These are phyloP conservation scores for Orius insidiosus DNA, from an alignment of 1,140 invertebrate species.

Conservation along the genomic window DNA sequence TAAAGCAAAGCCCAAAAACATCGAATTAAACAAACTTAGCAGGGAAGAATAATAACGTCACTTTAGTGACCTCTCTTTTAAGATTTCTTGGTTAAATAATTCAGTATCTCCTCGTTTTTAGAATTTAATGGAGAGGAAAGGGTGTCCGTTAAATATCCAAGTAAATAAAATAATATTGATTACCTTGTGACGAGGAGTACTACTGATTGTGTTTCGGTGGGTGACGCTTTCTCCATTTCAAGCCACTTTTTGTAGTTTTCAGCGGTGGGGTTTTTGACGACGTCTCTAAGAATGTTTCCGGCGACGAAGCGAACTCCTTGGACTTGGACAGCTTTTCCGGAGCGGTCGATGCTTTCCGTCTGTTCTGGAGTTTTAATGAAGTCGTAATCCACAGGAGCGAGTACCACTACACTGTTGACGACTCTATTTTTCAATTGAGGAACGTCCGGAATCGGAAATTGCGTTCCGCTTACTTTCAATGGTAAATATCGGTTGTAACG, in stretches of 20 bases:
- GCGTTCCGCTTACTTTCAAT: conserved; percentile 62
- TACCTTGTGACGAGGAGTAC: conserved; percentile 61
- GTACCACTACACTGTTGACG: conserved; percentile 62
- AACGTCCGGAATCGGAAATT: conserved; percentile 61
- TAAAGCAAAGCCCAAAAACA: too few relatives aligned
- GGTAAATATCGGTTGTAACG: conserved; percentile 68
- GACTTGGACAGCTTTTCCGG: conserved; percentile 26
- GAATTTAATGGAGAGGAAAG: too few relatives aligned
- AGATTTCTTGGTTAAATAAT: neutral
- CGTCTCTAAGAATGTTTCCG: conserved; percentile 51
- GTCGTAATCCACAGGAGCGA: conserved; percentile 57
- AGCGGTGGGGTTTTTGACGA: conserved; percentile 50
- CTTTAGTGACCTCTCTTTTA: too few relatives aligned
- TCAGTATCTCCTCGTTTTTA: neutral
- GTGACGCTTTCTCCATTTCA: conserved; percentile 50
- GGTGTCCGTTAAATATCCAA: too few relatives aligned
- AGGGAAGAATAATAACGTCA: too few relatives aligned
- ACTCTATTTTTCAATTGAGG: conserved; percentile 49
- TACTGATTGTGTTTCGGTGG: conserved; percentile 54
- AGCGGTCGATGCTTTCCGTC: conserved; percentile 20
- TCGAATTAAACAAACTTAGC: too few relatives aligned
- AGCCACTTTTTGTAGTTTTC: conserved; percentile 67
- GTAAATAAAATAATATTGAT: too few relatives aligned
- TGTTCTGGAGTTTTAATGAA: conserved; percentile 28
- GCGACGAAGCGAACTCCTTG: conserved; percentile 33